These are phyloP conservation scores for Ibidorhyncha struthersii DNA, from an alignment of 2,113 vertebrate species.

Conservation along the genomic window DNA sequence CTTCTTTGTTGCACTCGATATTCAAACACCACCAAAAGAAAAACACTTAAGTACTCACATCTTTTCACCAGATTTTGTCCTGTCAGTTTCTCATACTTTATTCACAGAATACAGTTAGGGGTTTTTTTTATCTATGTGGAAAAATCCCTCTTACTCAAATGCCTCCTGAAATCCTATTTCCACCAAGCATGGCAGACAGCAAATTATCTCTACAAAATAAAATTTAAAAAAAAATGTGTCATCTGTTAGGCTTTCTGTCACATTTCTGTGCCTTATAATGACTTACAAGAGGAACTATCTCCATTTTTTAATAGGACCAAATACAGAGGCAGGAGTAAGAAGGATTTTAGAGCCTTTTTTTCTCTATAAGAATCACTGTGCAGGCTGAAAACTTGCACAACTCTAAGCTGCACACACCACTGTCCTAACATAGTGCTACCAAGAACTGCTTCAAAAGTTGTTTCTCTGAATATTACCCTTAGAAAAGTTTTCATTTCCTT, in stretches of 20 bases:
- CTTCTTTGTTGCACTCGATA: not conserved
- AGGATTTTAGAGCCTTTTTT: not conserved
- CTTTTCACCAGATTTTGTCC: not conserved
- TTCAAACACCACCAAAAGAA: not conserved
- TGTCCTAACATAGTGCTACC: not conserved
- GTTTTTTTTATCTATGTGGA: not conserved
- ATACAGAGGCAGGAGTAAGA: not conserved
- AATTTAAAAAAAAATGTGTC: not conserved
- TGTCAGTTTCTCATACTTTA: accelerated
- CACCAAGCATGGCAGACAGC: not conserved
- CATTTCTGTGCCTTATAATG: not conserved
- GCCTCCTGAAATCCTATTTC: not conserved
- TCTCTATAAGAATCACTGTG: not conserved
- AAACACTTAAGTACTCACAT: not conserved
- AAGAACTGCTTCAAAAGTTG: not conserved
- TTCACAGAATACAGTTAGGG: not conserved
- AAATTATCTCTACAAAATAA: not conserved
- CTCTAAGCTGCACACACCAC: no score
- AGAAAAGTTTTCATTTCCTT: not conserved
- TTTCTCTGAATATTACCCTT: not conserved
- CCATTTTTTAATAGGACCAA: not conserved
- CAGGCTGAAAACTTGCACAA: not conserved
- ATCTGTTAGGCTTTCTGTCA: not conserved
- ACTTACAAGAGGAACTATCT: not conserved
- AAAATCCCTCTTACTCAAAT: not conserved